Evolutionary conservation across 2,113 vertebrate genomes (phyloP).

Genomic region (Solenodon paradoxus): DNA sequence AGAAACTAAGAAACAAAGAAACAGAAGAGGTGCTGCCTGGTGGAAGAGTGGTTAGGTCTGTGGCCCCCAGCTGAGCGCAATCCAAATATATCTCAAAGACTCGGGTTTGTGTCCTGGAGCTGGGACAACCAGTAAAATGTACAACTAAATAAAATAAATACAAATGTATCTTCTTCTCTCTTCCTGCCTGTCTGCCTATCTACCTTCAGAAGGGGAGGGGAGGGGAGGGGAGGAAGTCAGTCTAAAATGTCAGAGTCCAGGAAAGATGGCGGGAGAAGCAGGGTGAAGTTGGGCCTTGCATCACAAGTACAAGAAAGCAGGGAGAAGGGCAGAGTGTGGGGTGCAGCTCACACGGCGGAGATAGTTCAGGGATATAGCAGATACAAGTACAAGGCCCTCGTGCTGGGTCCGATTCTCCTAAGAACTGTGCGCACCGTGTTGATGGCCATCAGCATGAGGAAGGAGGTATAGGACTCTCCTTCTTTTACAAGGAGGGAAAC

Average conservation of each 20-base stretch:
- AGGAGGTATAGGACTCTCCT: fast-evolving
- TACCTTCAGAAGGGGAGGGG: too few species aligned
- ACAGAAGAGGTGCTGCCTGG: too few species aligned
- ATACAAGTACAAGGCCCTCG: not conserved
- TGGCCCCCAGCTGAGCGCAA: too few species aligned
- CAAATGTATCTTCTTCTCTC: too few species aligned
- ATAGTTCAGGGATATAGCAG: fast-evolving
- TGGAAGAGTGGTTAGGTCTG: too few species aligned
- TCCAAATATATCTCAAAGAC: too few species aligned
- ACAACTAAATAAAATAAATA: too few species aligned
- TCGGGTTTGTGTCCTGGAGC: too few species aligned
- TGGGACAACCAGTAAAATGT: too few species aligned
- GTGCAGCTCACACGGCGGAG: not conserved
- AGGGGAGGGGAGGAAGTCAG: not conserved
- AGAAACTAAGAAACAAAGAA: not conserved
- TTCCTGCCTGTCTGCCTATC: too few species aligned
- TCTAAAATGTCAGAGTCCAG: not conserved
- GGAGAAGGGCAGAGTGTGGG: not conserved
- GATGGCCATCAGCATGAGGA: too few species aligned
- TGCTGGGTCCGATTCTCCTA: not conserved
- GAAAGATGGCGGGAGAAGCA: too few species aligned
- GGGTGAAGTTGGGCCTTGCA: fast-evolving
- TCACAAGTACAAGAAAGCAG: not conserved
- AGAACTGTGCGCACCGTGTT: not conserved
- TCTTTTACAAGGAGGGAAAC: not conserved